These are phyloP conservation scores for Drosophila subobscura DNA, from an alignment of 1,140 invertebrate species.

Conservation along the genomic window DNA sequence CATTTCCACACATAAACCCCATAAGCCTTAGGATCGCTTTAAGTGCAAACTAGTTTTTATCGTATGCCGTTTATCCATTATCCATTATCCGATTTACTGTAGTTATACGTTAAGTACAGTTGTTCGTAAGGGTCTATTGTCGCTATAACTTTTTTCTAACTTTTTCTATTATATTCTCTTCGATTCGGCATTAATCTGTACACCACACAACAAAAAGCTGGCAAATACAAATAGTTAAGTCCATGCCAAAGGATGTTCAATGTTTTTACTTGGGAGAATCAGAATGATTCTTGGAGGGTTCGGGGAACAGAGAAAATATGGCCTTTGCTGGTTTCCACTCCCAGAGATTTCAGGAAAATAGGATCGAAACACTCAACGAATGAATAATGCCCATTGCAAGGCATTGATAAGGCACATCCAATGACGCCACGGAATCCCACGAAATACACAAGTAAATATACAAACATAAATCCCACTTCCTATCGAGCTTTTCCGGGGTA, in stretches of 20 bases:
- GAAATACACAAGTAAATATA: no score
- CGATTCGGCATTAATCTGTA: slow-evolving; percentile 2
- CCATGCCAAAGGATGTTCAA: slow-evolving; percentile 21
- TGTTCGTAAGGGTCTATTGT: slow-evolving; percentile 47
- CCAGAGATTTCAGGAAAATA: no score
- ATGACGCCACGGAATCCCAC: no score
- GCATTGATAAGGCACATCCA: no score
- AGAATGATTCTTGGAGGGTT: not conserved
- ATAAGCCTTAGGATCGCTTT: slow-evolving; percentile 54
- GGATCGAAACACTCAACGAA: no score
- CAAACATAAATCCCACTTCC: no score
- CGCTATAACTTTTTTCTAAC: slow-evolving; percentile 30
- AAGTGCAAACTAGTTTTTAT: slow-evolving; percentile 76
- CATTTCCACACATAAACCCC: slow-evolving; percentile 22
- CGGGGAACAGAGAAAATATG: no score
- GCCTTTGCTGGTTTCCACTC: no score
- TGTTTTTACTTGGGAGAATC: not conserved
- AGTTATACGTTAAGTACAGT: slow-evolving; percentile 28
- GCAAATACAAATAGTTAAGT: slow-evolving; percentile 71
- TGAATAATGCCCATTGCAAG: no score
- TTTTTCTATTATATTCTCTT: slow-evolving; percentile 24
- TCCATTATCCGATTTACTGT: not conserved
- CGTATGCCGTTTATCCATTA: slow-evolving; percentile 11
- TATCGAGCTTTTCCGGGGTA: no score
- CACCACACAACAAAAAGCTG: slow-evolving; percentile 9